Conservation (phyloP, 2,797 vertebrate genomes). For the Tamandua tetradactyla region DNA sequence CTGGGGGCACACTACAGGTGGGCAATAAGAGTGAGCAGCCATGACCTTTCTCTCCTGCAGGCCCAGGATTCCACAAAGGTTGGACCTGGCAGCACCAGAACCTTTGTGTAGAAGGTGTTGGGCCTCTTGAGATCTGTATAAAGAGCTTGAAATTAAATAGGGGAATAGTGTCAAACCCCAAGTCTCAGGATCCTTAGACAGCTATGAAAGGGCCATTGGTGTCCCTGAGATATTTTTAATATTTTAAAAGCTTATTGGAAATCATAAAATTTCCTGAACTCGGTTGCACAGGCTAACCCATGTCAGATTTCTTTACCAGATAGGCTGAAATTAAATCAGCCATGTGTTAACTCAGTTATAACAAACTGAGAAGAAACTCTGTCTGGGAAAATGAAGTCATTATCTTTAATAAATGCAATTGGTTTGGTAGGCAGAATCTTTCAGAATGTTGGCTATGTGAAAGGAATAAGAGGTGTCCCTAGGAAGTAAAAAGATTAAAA, state of each 20-base stretch:
- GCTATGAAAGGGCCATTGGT: not conserved
- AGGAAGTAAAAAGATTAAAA: conserved; percentile 40
- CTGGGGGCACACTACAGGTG: not conserved
- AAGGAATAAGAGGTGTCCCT: conserved; percentile 21
- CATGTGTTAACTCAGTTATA: conserved; percentile 14
- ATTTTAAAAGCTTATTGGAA: conserved; percentile 12
- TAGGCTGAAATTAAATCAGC: conserved; percentile 33
- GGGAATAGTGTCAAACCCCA: not conserved
- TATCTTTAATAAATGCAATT: conserved; percentile 39
- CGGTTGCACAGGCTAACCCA: not conserved
- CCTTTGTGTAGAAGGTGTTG: not conserved
- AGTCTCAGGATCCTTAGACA: not conserved
- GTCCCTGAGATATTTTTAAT: not conserved
- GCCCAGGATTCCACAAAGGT: not conserved
- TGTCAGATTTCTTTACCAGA: conserved; percentile 17
- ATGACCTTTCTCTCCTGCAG: not conserved
- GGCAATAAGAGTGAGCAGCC: not conserved
- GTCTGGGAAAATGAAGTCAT: conserved; percentile 8
- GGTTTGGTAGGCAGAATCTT: conserved; percentile 23
- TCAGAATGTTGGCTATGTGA: conserved; percentile 18
- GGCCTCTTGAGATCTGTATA: not conserved
- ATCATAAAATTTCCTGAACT: not conserved
- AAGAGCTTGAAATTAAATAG: not conserved
- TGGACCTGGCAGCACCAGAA: not conserved
- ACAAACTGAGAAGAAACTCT: conserved; percentile 13